phyloP scores from a whole-genome alignment of 2,113 vertebrate species.

The Probosciger aterrimus region DNA sequence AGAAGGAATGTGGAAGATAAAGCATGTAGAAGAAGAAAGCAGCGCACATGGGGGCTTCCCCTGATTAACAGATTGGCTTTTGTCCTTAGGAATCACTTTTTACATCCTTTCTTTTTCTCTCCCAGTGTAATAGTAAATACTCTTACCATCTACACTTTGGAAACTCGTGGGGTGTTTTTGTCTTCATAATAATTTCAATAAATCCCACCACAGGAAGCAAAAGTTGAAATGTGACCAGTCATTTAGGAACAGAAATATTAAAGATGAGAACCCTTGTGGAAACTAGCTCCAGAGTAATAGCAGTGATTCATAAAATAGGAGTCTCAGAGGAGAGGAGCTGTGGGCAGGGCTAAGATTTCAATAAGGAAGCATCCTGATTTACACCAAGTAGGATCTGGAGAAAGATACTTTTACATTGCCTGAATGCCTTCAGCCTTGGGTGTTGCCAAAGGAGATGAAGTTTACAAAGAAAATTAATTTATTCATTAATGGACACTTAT shows the following conservation, averaged over 20 bases:
- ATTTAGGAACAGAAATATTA: neutral
- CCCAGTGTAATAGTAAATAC: neutral
- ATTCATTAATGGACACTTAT: neutral
- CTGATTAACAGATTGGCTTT: neutral
- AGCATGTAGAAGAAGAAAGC: neutral
- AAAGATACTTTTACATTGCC: neutral
- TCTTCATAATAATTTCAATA: neutral
- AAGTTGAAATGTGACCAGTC: neutral
- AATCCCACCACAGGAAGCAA: neutral
- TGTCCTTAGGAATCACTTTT: neutral
- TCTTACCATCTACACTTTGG: neutral
- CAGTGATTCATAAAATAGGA: neutral
- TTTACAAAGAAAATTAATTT: neutral
- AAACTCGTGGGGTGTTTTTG: neutral
- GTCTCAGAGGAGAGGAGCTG: neutral
- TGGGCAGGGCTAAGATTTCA: neutral
- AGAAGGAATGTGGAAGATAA: neutral
- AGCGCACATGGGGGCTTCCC: rapidly evolving
- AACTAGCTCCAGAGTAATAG: neutral
- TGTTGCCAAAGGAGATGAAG: neutral
- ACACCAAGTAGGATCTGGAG: neutral
- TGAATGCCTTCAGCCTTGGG: neutral
- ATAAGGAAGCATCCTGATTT: neutral
- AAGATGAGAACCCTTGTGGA: neutral
- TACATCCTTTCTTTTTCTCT: neutral